Evolutionary conservation across 2,113 vertebrate species (phyloP), one percentile per base, ranked within the genome.

Genomic region (Brachyistius frenatus): DNA sequence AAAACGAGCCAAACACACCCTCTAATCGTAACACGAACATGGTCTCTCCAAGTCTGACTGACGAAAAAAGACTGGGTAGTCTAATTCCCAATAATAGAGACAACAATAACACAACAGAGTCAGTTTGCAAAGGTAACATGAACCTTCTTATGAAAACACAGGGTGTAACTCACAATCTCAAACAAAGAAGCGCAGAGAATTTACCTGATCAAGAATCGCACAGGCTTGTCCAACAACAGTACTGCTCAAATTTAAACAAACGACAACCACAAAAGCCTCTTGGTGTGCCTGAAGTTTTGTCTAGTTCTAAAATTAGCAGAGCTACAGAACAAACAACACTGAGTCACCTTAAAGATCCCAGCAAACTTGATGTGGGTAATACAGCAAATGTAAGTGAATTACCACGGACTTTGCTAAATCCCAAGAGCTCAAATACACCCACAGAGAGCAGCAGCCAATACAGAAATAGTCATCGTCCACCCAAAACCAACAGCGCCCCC

Each of bases 301-400:
- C 57, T 23, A 9, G 15, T 72, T 76, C 70, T 88, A 87, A 85
- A 85, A 64, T 86, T 55, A 88, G 76, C 82, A 87, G 30, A 72
- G 46, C 80, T 49, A 3, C 75, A 63, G 7, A 13, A 15, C 81
- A 78, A 50, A 50, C 66, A 53, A 46, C 46, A 39, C 23, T 50
- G 56, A 83, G 11, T 81, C 71, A 85, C 10, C 23, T 70, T 44
- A 79, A 73, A 44, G 61, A 77, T 35, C 32, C 66, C 49, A 71
- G 46, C 16, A 87, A 73, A 52, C 41, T 4, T 66, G 49, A 88
- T 66, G 58, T 54, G 56, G 89, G 50, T 44, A 37, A 63, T 74
- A 56, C 7, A 66, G 54, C 61, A 56, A 61, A 80, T 56, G 39
- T 49, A 64, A 76, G 62, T 56, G 69, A 81, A 66, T 70, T 75